phyloP scores from a whole-genome alignment of 30 jellyfish, hydroid and myxozoan genomes.

The Chrysaora quinquecirrha region DNA sequence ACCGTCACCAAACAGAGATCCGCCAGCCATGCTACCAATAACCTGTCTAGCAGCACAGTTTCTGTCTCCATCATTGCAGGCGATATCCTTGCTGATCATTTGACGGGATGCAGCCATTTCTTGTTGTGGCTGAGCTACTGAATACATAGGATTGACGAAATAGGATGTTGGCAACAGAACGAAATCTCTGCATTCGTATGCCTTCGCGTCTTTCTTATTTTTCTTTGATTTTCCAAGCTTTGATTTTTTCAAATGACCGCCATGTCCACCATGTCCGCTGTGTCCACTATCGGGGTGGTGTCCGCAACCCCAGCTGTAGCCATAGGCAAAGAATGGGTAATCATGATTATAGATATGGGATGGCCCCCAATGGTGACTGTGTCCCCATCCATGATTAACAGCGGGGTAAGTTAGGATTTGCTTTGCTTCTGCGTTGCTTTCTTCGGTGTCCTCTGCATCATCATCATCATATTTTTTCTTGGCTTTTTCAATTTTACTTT shows the following conservation, averaged over 20 bases:
- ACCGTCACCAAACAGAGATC: constrained; percentile 97
- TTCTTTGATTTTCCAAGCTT: constrained; percentile 42
- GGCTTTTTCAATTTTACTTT: constrained; percentile 38
- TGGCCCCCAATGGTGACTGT: constrained; percentile 95
- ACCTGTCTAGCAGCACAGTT: constrained; percentile 93
- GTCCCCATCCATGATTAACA: constrained; percentile 84
- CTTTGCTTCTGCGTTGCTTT: constrained; percentile 69
- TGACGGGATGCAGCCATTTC: constrained; percentile 75
- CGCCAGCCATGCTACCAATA: constrained; percentile 99
- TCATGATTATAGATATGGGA: constrained; percentile 92
- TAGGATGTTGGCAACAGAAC: constrained; percentile 80
- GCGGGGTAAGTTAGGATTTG: constrained; percentile 97
- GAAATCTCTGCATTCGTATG: constrained; percentile 84
- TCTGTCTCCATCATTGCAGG: constrained; percentile 90
- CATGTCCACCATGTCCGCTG: constrained; percentile 51
- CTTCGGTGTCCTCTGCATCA: constrained; percentile 27
- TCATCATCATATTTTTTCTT: constrained; percentile 37
- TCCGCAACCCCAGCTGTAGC: constrained; percentile 99
- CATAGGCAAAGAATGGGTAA: constrained; percentile 97
- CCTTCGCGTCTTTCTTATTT: constrained; percentile 7
- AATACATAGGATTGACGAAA: constrained; percentile 65
- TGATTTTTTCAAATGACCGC: constrained; percentile 72
- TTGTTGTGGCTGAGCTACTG: constrained; percentile 50
- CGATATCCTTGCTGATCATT: constrained; percentile 85
- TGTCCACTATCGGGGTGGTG: constrained; percentile 90